Percentiles rank a stretch among this genome's conserved stretches.
Evolutionary conservation across 2,797 vertebrate species (phyloP).

Genomic region (Sebastolobus altivelis): DNA sequence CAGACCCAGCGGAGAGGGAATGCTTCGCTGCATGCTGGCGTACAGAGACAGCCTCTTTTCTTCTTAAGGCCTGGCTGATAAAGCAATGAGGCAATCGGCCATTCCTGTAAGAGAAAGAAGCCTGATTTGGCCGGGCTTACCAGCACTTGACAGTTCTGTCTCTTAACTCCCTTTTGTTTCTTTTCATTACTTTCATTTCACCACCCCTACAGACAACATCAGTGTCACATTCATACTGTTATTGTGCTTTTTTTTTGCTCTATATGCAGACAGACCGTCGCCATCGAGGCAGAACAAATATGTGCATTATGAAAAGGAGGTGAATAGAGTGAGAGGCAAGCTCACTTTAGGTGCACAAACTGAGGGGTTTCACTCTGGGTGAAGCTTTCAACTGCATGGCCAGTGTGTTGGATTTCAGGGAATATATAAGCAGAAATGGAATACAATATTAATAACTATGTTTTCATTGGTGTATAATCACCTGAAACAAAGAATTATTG

Average conservation of each 20-base stretch:
- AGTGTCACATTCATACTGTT: neutral
- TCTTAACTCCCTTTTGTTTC: conserved; percentile 28
- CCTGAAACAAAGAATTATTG: no score
- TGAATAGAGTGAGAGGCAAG: neutral
- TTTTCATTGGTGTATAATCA: no score
- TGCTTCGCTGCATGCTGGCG: conserved; percentile 37
- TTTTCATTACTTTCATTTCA: conserved; percentile 8
- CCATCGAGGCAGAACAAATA: neutral
- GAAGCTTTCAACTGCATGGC: neutral
- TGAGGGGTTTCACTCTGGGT: neutral
- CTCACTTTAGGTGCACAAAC: neutral
- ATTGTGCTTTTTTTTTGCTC: neutral
- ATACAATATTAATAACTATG: no score
- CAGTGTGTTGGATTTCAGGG: neutral
- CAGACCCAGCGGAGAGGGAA: conserved; percentile 48
- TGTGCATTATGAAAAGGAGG: neutral
- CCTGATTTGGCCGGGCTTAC: conserved; percentile 38
- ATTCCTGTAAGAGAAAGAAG: conserved; percentile 65
- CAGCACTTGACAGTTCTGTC: conserved; percentile 18
- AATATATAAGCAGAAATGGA: neutral
- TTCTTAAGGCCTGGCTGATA: conserved; percentile 69
- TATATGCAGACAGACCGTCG: neutral
- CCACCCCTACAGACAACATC: conserved; percentile 4
- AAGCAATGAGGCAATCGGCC: conserved; percentile 70
- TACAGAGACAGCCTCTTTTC: conserved; percentile 42